A percentile compares a stretch with the other conserved stretches of the same genome.
Conservation (phyloP, 2,797 vertebrate species). For the Sebastes diaconus region DNA sequence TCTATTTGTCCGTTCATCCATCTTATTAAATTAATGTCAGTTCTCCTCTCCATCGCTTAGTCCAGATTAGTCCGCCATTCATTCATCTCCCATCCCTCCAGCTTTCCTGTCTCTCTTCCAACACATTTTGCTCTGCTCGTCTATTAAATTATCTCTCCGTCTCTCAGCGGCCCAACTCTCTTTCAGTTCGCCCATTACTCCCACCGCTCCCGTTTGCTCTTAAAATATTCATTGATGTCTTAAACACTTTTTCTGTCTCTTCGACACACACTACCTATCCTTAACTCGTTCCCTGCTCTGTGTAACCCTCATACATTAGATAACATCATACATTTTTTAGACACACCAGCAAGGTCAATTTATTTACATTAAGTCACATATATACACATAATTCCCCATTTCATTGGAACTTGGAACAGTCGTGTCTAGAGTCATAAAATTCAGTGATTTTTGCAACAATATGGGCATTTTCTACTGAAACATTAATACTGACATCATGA, state of each 20-base stretch:
- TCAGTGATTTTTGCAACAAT: not conserved
- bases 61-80: slow-evolving; percentile 60
- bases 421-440: not conserved
- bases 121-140: slow-evolving; percentile 59
- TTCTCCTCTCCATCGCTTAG: slow-evolving; percentile 52
- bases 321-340: not conserved
- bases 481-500: not conserved
- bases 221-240: slow-evolving; percentile 79
- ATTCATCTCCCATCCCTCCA: slow-evolving; percentile 67
- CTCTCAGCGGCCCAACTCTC: slow-evolving; percentile 64
- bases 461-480: not conserved
- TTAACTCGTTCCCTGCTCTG: slow-evolving; percentile 48
- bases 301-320: not conserved
- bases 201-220: slow-evolving; percentile 58
- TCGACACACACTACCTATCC: slow-evolving; percentile 45
- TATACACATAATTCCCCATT: not conserved
- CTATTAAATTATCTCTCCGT: slow-evolving; percentile 73
- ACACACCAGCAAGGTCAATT: not conserved
- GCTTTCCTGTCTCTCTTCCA: slow-evolving; percentile 62
- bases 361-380: slow-evolving; percentile 16
- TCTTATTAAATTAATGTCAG: slow-evolving; percentile 65
- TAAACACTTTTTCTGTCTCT: slow-evolving; percentile 67
- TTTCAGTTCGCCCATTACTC: slow-evolving; percentile 55
- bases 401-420: not conserved
- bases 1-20: slow-evolving; percentile 53